Evolutionary conservation across 1,140 invertebrate species (phyloP), one percentile per base, ranked within the genome.

Genomic region (Notospermus geniculatus): DNA sequence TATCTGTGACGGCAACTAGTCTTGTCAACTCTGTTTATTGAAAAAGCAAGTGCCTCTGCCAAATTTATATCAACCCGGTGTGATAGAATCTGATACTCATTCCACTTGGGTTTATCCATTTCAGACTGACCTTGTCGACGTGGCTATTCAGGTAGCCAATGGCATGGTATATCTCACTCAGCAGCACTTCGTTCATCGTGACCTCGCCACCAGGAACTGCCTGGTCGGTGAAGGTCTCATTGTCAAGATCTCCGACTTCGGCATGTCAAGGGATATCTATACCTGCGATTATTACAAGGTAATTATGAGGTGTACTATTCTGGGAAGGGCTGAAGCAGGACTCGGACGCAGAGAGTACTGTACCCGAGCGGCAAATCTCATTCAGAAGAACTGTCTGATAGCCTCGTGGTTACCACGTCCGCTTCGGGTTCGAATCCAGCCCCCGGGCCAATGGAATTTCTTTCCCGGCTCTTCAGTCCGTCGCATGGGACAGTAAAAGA

Each of bases 111-210:
- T 19, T 4, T 54, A 5, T 56, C 30, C 15, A 41, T 64, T 71
- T 13, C 65, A 79, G 77, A 66, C 62, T 25, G 70, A 77, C 54
- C 57, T 79, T 13, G 69, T 78, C 25, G 76, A 79, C 57, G 71
- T 77, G 5, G 67, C 74, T 4, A 70, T 67, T 11, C 77, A 79
- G 67, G 76, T 97, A 57, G 91, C 93, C 2, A 87, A 90, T 22
- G 95, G 95, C 15, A 97, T 98, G 95, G 88, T 93, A 9, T 98
- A 98, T 77, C 82, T 98, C 41, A 93, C 94, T 1, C 91, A 94
- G 70, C 84, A 93, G 50, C 95, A 95, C 80, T 97, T 97, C 83
- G 93, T 97, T 0, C 95, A 98, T 81, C 86, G 95, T 57, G 95
- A 97, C 82, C 82, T 98, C 66, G 95, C 95, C 0, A 96, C 94